These are phyloP conservation scores for Adoxophyes honmai DNA, from an alignment of 1,140 invertebrate genomes.

Conservation along the genomic window DNA sequence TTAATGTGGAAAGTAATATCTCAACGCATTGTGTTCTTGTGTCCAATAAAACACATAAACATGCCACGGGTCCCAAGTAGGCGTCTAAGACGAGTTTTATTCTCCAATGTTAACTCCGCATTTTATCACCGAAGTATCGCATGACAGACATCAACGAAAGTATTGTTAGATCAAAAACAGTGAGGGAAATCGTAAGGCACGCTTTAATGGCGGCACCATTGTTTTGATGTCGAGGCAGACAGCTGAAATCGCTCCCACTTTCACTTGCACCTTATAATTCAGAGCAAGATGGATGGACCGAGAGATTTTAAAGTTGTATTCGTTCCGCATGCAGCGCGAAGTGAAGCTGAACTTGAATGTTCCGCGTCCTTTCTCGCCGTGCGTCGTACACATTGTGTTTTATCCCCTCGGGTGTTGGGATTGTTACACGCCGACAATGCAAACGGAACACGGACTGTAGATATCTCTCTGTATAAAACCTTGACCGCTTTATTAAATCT, in stretches of 20 bases:
- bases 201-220: constrained; percentile 1
- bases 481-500: too few relatives aligned
- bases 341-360: neutral
- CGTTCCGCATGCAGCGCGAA: neutral
- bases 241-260: constrained; percentile 1
- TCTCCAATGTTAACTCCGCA: neutral
- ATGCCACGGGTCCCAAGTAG: neutral
- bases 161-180: constrained; percentile 4
- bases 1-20: constrained; percentile 6
- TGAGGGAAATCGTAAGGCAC: constrained; percentile 12
- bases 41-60: constrained; percentile 8
- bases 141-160: constrained; percentile 2
- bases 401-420: too few relatives aligned
- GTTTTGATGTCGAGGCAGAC: neutral
- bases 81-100: neutral
- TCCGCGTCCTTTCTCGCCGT: neutral
- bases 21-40: constrained; percentile 3
- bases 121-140: constrained; percentile 10
- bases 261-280: constrained; percentile 11
- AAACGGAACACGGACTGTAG: too few relatives aligned
- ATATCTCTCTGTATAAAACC: too few relatives aligned
- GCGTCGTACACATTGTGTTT: too few relatives aligned
- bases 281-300: neutral
- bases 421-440: too few relatives aligned
- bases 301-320: neutral